Evolutionary conservation across 2,113 vertebrate genomes (phyloP).

Genomic region (Lichenostomus cassidix): DNA sequence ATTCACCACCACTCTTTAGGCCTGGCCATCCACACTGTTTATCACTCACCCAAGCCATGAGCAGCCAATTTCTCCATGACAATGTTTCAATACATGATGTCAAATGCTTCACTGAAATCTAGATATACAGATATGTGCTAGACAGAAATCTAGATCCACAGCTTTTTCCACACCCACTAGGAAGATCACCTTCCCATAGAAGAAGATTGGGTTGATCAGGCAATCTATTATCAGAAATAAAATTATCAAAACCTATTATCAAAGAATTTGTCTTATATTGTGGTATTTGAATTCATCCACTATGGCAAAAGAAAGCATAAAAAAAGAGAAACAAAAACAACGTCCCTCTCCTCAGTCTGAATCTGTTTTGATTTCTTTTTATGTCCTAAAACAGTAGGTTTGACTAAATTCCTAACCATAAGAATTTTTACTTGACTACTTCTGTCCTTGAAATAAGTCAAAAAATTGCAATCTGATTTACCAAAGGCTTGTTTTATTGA

Average conservation of each 20-base stretch:
- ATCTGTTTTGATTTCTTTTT: background rate
- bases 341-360: accelerated
- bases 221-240: background rate
- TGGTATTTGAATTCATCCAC: background rate
- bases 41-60: background rate
- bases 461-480: background rate
- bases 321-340: background rate
- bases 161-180: background rate
- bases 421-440: background rate
- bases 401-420: background rate
- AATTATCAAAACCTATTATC: background rate
- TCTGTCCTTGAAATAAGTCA: background rate
- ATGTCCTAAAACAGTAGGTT: background rate
- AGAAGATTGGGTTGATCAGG: background rate
- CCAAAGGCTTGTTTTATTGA: background rate
- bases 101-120: background rate
- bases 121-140: background rate
- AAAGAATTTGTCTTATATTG: background rate
- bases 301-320: background rate
- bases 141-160: background rate
- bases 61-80: background rate
- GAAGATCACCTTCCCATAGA: background rate
- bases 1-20: background rate
- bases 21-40: background rate
- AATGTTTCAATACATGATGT: accelerated